Conservation (phyloP, 1,140 invertebrate species). For the Paralvinella palmiformis region DNA sequence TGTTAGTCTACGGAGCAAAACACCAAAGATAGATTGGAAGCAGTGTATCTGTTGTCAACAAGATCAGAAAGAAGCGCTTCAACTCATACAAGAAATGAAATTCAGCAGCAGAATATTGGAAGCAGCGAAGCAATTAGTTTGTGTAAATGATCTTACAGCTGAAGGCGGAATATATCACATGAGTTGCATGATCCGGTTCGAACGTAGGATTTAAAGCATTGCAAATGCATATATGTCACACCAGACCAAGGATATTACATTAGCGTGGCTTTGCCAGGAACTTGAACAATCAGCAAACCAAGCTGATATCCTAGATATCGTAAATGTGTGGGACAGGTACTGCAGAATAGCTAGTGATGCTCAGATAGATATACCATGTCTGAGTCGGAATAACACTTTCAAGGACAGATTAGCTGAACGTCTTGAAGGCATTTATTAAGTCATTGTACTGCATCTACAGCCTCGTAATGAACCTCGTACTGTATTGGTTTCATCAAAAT, state of each 20-base stretch:
- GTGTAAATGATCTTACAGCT: neutral
- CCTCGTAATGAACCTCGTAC: neutral
- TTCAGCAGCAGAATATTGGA: too few species aligned
- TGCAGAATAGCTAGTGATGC: too few species aligned
- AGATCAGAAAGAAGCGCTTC: too few species aligned
- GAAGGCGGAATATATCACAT: too few species aligned
- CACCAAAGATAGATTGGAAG: too few species aligned
- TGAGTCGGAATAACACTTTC: neutral
- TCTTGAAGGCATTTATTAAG: neutral
- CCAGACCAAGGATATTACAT: neutral
- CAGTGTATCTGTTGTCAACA: too few species aligned
- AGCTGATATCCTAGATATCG: neutral
- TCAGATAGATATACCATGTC: neutral
- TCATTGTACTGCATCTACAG: neutral
- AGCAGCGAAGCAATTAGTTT: neutral
- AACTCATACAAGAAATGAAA: neutral
- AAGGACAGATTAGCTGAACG: neutral
- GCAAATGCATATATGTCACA: neutral
- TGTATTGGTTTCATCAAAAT: neutral
- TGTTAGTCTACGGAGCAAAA: neutral
- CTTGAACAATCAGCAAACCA: neutral
- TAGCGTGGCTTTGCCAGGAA: neutral
- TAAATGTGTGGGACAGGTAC: too few species aligned
- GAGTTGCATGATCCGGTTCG: neutral
- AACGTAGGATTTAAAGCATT: neutral